Evolutionary conservation across 2,113 vertebrate species (phyloP).

Genomic region (Gavia stellata): DNA sequence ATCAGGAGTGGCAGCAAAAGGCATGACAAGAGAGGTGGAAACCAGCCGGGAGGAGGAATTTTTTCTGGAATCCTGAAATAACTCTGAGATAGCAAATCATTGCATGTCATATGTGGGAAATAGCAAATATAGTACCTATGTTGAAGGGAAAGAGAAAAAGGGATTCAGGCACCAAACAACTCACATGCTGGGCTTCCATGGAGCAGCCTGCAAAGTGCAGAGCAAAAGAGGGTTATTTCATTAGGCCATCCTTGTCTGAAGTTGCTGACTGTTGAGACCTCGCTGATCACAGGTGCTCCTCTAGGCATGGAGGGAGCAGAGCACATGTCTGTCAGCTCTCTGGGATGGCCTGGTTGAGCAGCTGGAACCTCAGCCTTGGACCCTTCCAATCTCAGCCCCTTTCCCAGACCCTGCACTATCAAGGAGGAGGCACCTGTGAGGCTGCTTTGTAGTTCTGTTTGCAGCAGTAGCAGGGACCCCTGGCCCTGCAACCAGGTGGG

Average conservation of each 20-base stretch:
- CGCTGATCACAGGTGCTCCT: not conserved
- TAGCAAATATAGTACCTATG: not conserved
- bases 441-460: not conserved
- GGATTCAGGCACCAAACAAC: not conserved
- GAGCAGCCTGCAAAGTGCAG: not conserved
- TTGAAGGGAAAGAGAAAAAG: not conserved
- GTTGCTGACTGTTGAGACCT: not conserved
- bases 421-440: not conserved
- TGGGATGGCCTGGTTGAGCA: not conserved
- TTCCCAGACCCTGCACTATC: not conserved
- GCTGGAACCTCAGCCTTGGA: not conserved
- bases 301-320: not conserved
- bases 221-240: not conserved
- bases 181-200: not conserved
- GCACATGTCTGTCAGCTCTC: not conserved
- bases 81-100: not conserved
- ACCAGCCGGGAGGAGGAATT: not conserved
- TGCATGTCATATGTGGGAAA: not conserved
- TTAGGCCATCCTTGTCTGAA: not conserved
- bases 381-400: not conserved
- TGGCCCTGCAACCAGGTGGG: not conserved
- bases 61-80: not conserved
- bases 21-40: not conserved
- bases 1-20: not conserved
- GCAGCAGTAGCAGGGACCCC: not conserved